Conservation (phyloP, 2,888 invertebrate genomes). For the Scaptodrosophila latifasciaeformis region DNA sequence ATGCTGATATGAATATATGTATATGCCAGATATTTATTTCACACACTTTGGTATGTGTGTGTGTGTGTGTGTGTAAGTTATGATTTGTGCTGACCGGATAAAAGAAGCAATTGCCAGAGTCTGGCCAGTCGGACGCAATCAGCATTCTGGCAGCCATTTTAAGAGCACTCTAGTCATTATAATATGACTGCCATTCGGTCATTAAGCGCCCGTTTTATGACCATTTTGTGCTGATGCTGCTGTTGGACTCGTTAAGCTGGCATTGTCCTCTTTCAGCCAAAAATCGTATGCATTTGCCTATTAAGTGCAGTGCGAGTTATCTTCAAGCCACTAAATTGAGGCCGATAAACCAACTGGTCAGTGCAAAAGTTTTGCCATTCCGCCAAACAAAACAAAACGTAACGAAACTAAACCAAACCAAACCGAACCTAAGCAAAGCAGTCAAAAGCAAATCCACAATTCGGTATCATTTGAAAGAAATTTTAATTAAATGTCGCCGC, state of each 20-base stretch:
- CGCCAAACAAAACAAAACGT: no score
- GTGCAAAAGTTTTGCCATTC: no score
- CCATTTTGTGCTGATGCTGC: slow-evolving; percentile 38
- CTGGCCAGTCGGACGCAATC: neutral
- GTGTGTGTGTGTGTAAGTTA: slow-evolving; percentile 18
- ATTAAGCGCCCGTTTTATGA: slow-evolving; percentile 60
- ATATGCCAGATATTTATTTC: slow-evolving; percentile 1
- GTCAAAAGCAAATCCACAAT: no score
- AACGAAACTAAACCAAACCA: no score
- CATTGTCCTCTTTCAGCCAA: neutral
- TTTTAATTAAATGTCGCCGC: slow-evolving; percentile 69
- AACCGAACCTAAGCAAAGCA: no score
- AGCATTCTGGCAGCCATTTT: slow-evolving; percentile 4
- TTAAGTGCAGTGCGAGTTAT: slow-evolving; percentile 58
- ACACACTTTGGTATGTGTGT: no score
- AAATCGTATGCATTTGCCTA: slow-evolving; percentile 34
- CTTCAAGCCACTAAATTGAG: slow-evolving; percentile 64
- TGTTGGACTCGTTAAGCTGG: neutral
- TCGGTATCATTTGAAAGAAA: no score
- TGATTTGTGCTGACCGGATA: slow-evolving; percentile 14
- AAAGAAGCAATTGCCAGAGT: slow-evolving; percentile 13
- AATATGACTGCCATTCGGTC: slow-evolving; percentile 38
- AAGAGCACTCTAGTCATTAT: slow-evolving; percentile 18
- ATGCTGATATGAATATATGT: neutral
- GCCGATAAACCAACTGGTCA: slow-evolving; percentile 42